Conservation (phyloP, 2,888 invertebrate species). For the Drosophila mimica region DNA sequence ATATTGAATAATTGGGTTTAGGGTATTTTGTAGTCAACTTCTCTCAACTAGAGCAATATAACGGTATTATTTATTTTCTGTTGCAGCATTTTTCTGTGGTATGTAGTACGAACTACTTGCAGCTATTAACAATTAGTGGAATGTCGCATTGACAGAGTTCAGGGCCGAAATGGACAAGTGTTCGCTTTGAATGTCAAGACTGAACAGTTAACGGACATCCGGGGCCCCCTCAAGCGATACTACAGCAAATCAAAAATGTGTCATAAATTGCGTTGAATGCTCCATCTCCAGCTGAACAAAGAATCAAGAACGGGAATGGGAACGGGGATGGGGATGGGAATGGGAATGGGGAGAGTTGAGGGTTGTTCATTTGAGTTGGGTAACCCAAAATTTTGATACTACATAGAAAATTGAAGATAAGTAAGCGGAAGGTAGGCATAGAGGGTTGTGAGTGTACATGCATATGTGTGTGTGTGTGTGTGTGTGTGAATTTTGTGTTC, state of each 20-base stretch:
- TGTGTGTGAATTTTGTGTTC: background rate
- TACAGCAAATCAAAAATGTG: slow-evolving; percentile 29
- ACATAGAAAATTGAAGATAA: background rate
- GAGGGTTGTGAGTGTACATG: background rate
- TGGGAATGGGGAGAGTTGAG: background rate
- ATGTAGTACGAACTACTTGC: background rate
- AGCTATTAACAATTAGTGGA: background rate
- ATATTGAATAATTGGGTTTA: background rate
- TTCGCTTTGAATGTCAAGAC: slow-evolving; percentile 27
- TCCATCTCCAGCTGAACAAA: slow-evolving; percentile 21
- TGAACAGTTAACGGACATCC: slow-evolving; percentile 46
- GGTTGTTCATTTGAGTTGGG: slow-evolving; percentile 47
- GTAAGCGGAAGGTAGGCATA: slow-evolving; percentile 1
- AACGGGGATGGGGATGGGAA: background rate
- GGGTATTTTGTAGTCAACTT: background rate
- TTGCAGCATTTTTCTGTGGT: background rate
- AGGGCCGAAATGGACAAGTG: slow-evolving; percentile 23
- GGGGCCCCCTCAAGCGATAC: slow-evolving; percentile 20
- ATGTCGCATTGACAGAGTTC: background rate
- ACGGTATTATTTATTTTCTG: background rate
- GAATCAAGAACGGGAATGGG: background rate
- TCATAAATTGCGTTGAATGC: slow-evolving; percentile 25
- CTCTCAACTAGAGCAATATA: no score
- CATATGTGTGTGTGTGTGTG: slow-evolving; percentile 1
- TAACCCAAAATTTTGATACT: slow-evolving; percentile 39